These are phyloP conservation scores for Orgyia antiqua DNA, from an alignment of 2,888 invertebrate species.

Conservation along the genomic window DNA sequence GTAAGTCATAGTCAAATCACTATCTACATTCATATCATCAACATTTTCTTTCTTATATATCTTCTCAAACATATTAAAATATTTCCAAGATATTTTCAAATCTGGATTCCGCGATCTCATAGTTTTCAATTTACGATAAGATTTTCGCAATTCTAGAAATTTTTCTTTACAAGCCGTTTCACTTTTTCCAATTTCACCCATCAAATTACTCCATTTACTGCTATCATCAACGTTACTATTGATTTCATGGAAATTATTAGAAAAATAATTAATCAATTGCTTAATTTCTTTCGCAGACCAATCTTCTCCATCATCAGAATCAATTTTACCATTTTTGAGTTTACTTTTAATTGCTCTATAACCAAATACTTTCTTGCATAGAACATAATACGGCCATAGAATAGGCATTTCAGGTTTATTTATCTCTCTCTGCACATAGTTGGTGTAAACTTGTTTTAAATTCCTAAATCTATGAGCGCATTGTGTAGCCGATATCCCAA, in stretches of 20 bases:
- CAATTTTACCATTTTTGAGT: slow-evolving; percentile 45
- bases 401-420: slow-evolving; percentile 61
- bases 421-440: slow-evolving; percentile 57
- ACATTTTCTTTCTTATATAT: slow-evolving; percentile 36
- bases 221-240: slow-evolving; percentile 34
- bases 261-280: slow-evolving; percentile 47
- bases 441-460: slow-evolving; percentile 57
- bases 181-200: slow-evolving; percentile 38
- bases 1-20: slow-evolving; percentile 7
- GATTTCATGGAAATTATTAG: slow-evolving; percentile 40
- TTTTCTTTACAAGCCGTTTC: slow-evolving; percentile 48
- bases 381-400: slow-evolving; percentile 59
- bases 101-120: slow-evolving; percentile 53
- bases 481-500: slow-evolving; percentile 49
- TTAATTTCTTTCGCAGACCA: slow-evolving; percentile 61
- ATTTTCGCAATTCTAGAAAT: slow-evolving; percentile 56
- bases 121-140: slow-evolving; percentile 59
- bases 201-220: slow-evolving; percentile 40
- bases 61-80: slow-evolving; percentile 54
- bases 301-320: slow-evolving; percentile 42
- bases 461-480: slow-evolving; percentile 61
- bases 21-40: slow-evolving; percentile 26
- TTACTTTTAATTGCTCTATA: slow-evolving; percentile 57
- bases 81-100: slow-evolving; percentile 63
- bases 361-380: slow-evolving; percentile 68